Evolutionary conservation across 2,888 invertebrate species (phyloP).

Genomic region (Liposcelis brunnea): DNA sequence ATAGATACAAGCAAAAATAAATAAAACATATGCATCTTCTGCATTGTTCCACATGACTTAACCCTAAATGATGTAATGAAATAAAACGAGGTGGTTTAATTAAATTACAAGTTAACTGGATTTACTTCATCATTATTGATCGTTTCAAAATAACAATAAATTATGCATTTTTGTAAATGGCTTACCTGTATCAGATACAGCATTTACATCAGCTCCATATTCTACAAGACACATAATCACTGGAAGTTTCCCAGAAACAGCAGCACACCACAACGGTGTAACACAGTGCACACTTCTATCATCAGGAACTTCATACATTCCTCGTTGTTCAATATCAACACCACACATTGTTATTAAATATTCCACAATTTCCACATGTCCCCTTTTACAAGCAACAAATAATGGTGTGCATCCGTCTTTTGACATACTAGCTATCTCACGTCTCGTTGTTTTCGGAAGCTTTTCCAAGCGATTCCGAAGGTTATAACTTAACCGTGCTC

Average conservation of each 20-base stretch:
- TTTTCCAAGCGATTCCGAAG: conserved; percentile 37
- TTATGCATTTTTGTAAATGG: no score
- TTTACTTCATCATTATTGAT: no score
- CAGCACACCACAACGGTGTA: conserved; percentile 83
- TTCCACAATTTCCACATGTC: conserved; percentile 67
- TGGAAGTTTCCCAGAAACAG: conserved; percentile 63
- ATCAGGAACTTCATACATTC: conserved; percentile 67
- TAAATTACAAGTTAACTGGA: no score
- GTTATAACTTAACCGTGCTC: conserved; percentile 41
- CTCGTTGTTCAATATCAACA: conserved; percentile 73
- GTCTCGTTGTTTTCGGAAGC: conserved; percentile 39
- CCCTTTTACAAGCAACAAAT: conserved; percentile 60
- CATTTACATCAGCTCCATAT: conserved; percentile 72
- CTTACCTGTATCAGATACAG: conserved; percentile 61
- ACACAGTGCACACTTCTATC: conserved; percentile 64
- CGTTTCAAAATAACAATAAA: no score
- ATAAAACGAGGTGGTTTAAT: no score
- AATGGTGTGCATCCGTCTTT: conserved; percentile 66
- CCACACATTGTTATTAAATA: conserved; percentile 66
- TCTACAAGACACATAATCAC: conserved; percentile 61
- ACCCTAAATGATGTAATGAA: no score
- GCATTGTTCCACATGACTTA: no score
- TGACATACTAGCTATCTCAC: conserved; percentile 47
- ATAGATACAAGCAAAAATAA: no score
- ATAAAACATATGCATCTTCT: no score